A percentile compares a stretch with the other conserved stretches of the same genome.
These are phyloP conservation scores for Taphrorychus bicolor DNA, from an alignment of 2,888 invertebrate species.

Conservation along the genomic window DNA sequence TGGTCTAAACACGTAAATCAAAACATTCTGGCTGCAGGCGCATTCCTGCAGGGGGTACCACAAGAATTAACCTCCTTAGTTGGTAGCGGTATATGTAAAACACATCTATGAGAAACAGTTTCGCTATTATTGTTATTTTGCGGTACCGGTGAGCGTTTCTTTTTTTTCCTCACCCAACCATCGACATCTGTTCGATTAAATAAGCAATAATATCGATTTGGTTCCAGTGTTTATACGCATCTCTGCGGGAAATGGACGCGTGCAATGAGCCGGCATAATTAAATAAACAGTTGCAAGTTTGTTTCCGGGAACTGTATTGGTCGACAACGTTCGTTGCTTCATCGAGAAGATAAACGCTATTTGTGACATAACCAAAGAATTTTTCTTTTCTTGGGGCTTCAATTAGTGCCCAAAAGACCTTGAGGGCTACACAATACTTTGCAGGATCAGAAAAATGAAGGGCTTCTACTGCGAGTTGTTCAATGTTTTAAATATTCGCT, in stretches of 20 bases:
- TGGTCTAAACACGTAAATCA: conserved; percentile 1
- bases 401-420: too few relatives aligned
- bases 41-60: conserved; percentile 1
- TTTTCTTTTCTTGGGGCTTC: conserved; percentile 3
- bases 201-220: neutral
- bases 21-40: neutral
- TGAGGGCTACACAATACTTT: too few relatives aligned
- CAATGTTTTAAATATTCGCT: too few relatives aligned
- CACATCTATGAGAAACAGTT: conserved; percentile 1
- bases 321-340: conserved; percentile 1
- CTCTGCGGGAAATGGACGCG: conserved; percentile 3
- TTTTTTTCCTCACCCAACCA: neutral
- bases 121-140: conserved; percentile 11
- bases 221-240: neutral
- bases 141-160: neutral
- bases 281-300: conserved; percentile 17
- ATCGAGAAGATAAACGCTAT: conserved; percentile 4
- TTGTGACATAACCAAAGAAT: conserved; percentile 9
- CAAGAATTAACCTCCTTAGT: conserved; percentile 23
- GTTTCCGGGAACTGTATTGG: conserved; percentile 11
- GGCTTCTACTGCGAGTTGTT: too few relatives aligned
- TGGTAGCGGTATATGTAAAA: conserved; percentile 24
- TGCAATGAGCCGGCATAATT: conserved; percentile 6
- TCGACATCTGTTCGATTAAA: neutral
- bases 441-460: too few relatives aligned